phyloP scores from a whole-genome alignment of 2,888 invertebrate species.

The Desoria tigrina region DNA sequence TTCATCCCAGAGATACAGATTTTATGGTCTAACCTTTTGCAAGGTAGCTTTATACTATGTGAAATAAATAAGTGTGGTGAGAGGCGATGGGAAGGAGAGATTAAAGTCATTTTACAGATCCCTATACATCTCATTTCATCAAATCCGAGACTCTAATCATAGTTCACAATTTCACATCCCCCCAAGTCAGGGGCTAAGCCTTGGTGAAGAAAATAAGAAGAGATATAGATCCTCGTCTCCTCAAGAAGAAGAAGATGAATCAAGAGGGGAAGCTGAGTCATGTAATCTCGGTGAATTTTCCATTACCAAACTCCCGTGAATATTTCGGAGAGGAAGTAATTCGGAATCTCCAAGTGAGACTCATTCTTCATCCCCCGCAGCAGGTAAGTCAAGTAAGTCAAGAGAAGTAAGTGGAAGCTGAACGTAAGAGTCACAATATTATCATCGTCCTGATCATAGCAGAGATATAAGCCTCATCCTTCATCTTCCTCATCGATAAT shows the following conservation, averaged over 20 bases:
- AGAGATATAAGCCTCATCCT: conserved; percentile 11
- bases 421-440: conserved; percentile 10
- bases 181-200: conserved; percentile 9
- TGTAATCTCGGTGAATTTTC: conserved; percentile 2
- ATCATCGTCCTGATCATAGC: too few species aligned
- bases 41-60: too few species aligned
- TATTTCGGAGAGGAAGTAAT: conserved; percentile 11
- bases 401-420: neutral
- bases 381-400: neutral
- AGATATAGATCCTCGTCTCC: neutral
- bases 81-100: too few species aligned
- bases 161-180: conserved; percentile 14
- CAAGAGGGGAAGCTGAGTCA: conserved; percentile 7
- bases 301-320: conserved; percentile 10
- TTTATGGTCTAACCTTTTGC: too few species aligned
- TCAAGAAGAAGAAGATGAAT: neutral
- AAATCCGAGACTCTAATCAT: conserved; percentile 12
- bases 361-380: conserved; percentile 11
- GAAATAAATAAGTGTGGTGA: too few species aligned
- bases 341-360: conserved; percentile 10
- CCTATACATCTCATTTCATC: conserved; percentile 13
- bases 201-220: neutral
- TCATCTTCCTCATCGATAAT: conserved; percentile 20
- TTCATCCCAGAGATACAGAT: too few species aligned
- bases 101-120: too few species aligned